Base-by-base conservation (phyloP, 2,113 vertebrate species). In the Seriola rivoliana region DNA sequence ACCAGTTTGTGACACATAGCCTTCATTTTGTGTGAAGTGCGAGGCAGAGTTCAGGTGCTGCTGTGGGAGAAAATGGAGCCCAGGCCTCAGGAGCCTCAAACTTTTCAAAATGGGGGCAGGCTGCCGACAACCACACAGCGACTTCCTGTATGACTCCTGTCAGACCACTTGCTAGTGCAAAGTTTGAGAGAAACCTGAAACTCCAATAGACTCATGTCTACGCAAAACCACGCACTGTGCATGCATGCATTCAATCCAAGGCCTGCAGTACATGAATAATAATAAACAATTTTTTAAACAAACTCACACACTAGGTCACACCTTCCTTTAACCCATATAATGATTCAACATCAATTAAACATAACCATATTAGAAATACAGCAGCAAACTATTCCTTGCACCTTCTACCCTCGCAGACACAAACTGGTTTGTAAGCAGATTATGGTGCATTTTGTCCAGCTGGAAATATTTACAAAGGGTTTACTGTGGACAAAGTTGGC, bases 11-110 rank as follows among this genome's bases (percentile, higher is more conserved):
- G 96, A 97, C 96, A 96, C 88, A 91, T 92, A 93, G 95, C 94
- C 96, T 96, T 97, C 96, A 96, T 97, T 97, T 97, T 96, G 96
- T 94, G 94, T 85, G 86, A 93, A 92, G 95, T 94, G 95, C 82
- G 95, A 96, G 94, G 94, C 93, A 86, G 93, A 94, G 93, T 93
- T 96, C 96, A 97, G 97, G 96, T 97, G 93, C 88, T 91, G 90
- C 85, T 88, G 96, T 93, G 95, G 89, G 85, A 93, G 96, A 95
- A 97, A 97, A 97, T 95, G 96, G 97, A 97, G 95, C 63, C 63
- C 73, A 48, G 72, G 84, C 90, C 76, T 71, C 78, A 65, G 93
- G 82, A 91, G 88, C 58, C 85, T 93, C 78, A 81, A 93, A 93
- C 83, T 93, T 94, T 89, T 91, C 78, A 84, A 80, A 91, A 92